Conservation (phyloP, 1,140 invertebrate genomes). For the Marisa cornuarietis region DNA sequence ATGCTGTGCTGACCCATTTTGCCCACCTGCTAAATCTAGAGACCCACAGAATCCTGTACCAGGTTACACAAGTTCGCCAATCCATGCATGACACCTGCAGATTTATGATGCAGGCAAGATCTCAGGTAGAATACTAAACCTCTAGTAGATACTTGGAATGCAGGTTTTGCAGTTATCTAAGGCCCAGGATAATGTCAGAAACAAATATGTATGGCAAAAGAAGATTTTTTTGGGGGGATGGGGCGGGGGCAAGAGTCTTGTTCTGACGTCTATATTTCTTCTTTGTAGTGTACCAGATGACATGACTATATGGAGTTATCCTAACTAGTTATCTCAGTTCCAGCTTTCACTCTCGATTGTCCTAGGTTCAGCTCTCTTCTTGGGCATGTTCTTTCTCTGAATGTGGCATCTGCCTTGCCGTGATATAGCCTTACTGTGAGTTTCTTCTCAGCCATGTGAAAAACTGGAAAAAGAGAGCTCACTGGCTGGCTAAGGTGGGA, state of each 20-base stretch:
- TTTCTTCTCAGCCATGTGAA: too few relatives aligned
- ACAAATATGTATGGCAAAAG: too few relatives aligned
- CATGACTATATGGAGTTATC: background rate
- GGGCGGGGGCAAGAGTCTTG: background rate
- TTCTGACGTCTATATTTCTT: background rate
- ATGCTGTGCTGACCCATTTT: constrained; percentile 38
- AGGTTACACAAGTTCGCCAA: constrained; percentile 38
- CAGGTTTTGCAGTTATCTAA: background rate
- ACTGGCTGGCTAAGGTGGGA: too few relatives aligned
- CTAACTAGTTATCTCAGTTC: background rate
- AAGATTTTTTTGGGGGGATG: too few relatives aligned
- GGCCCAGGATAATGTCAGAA: background rate
- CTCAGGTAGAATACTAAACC: background rate
- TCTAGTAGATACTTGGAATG: background rate
- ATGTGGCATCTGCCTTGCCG: too few relatives aligned
- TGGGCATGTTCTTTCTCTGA: too few relatives aligned
- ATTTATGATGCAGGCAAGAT: constrained; percentile 40
- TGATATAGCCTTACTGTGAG: too few relatives aligned
- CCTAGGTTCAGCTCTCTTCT: too few relatives aligned
- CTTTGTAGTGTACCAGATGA: background rate
- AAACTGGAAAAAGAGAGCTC: too few relatives aligned
- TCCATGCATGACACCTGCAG: constrained; percentile 52
- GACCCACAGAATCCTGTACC: constrained; percentile 34
- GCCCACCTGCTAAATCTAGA: constrained; percentile 38
- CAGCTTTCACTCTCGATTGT: too few relatives aligned